Base-by-base conservation (phyloP, 2,113 vertebrate species). In the Ariopsis seemanni region DNA sequence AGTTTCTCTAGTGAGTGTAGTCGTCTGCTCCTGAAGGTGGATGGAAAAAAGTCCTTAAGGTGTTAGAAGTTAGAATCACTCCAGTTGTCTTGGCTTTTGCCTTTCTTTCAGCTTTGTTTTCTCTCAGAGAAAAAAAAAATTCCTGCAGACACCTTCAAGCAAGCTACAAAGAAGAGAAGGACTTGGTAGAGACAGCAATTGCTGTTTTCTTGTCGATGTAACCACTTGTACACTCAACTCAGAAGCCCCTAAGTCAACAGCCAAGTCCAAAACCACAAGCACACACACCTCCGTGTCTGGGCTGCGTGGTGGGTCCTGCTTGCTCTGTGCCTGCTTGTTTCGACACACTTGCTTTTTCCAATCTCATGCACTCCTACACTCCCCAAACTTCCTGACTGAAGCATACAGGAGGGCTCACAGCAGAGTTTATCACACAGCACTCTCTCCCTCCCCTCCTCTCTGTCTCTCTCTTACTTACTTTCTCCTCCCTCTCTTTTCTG, bases 371-470 rank as follows among this genome's bases (percentile, higher is more conserved):
- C 90, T 91, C 87, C 83, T 86, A 92, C 92, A 92, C 88, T 87
- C 89, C 89, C 87, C 90, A 85, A 90, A 87, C 91, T 93, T 90
- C 87, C 91, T 85, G 92, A 94, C 91, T 95, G 92, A 77, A 93
- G 93, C 92, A 88, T 92, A 90, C 94, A 93, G 92, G 90, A 94
- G 92, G 72, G 86, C 91, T 93, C 90, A 88, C 92, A 89, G 91
- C 89, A 92, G 93, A 93, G 93, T 95, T 96, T 95, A 95, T 93
- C 93, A 93, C 93, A 91, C 91, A 85, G 89, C 91, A 88, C 93
- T 91, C 92, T 89, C 92, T 55, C 71, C 85, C 90, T 83, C 57
- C 82, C 88, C 86, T 87, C 90, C 86, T 85, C 86, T 83, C 62
- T 55, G 74, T 65, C 58, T 62, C 69, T 55, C 62, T n/a, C 84